A percentile compares a stretch with the other conserved stretches of the same genome.
Conservation (phyloP, 2,797 vertebrate genomes). For the Argya squamiceps region DNA sequence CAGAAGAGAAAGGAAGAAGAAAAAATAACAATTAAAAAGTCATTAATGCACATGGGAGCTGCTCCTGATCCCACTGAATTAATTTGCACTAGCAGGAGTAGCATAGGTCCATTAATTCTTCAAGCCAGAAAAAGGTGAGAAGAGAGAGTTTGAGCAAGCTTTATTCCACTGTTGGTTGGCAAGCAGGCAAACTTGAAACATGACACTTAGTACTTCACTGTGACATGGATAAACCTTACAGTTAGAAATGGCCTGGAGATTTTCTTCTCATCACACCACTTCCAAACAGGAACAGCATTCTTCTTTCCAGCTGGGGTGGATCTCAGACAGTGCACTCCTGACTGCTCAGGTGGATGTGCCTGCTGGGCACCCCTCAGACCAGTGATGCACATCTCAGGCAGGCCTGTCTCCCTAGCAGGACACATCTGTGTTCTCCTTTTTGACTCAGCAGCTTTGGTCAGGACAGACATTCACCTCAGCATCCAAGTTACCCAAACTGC, state of each 20-base stretch:
- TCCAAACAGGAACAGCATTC: background rate
- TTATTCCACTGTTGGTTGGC: background rate
- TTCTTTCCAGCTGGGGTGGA: background rate
- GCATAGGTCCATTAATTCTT: background rate
- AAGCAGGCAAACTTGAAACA: background rate
- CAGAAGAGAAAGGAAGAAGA: background rate
- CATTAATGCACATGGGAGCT: background rate
- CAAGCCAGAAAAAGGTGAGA: background rate
- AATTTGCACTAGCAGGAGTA: background rate
- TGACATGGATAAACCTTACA: background rate
- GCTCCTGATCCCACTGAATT: background rate
- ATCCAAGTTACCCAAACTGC: background rate
- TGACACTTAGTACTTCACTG: background rate
- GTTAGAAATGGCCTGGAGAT: background rate
- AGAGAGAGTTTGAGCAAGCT: background rate
- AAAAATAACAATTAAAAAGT: background rate
- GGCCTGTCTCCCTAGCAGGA: background rate
- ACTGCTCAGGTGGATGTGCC: too few relatives aligned
- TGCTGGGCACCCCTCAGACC: background rate
- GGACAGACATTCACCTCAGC: background rate
- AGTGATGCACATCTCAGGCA: fast-evolving
- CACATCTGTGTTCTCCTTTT: background rate
- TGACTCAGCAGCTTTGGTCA: background rate
- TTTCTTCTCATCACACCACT: background rate
- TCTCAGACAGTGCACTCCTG: background rate